Base-by-base conservation (phyloP, 2,113 vertebrate genomes). In the Oceanites oceanicus region DNA sequence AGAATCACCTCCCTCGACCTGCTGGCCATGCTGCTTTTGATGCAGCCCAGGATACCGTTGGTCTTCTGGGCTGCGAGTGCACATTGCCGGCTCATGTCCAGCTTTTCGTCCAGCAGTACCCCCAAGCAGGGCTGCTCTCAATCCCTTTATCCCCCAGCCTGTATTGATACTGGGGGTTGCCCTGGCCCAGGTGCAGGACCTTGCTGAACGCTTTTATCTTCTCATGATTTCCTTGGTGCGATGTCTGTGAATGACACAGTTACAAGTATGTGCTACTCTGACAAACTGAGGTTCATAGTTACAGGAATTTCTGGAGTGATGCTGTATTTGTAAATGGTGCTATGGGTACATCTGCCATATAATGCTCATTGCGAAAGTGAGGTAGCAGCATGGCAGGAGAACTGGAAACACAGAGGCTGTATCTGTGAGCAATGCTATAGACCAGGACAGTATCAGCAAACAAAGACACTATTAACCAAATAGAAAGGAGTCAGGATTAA, bases 381-480 rank as follows among this genome's bases (percentile, higher is more conserved):
- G 77, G 74, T 55, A 94, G 92, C 86, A 87, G 87, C 70, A 55
- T 2, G 7, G 76, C 84, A 79, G 93, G 92, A 95, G 80, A 84
- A 90, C n/a, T 75, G 83, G 84, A 86, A 92, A 53, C 58, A 62
- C 49, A 47, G 76, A 86, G 38, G 65, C 79, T 88, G 49, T 88
- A 66, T 94, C 38, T 94, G 45, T 79, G 49, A 95, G 87, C 77
- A 50, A 15, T 73, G 72, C 73, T 89, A 30, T 22, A 91, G 84
- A 82, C 88, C 56, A 87, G 78, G 94, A 93, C 70, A 77, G 65
- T 71, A 55, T 72, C 81, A 50, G 72, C 78, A 92, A 82, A 92
- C 75, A 97, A 94, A 91, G 79, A 89, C 88, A 75, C 80, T 68
- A 71, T 94, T 96, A 95, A 80, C 87, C 91, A 80, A 83, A 89